A percentile compares a stretch with the other conserved stretches of the same genome.
These are phyloP conservation scores for Philhelius pedissequus DNA, from an alignment of 2,888 invertebrate genomes.

Conservation along the genomic window DNA sequence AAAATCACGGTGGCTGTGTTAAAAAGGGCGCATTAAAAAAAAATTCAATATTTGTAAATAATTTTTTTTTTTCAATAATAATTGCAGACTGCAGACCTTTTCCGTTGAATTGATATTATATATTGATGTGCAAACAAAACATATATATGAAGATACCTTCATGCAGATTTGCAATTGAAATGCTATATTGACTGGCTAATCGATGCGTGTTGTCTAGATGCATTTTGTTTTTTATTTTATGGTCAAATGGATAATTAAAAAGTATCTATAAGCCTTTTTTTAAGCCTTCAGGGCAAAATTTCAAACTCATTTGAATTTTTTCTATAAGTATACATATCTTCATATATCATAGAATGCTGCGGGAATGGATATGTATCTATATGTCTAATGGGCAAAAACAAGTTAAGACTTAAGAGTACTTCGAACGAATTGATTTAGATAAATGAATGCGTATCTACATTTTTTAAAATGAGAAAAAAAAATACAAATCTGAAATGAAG, in stretches of 20 bases:
- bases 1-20: conserved; percentile 6
- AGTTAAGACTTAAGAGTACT: not conserved
- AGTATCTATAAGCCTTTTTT: not conserved
- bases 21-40: not conserved
- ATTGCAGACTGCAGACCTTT: conserved; percentile 12
- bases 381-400: not conserved
- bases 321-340: not conserved
- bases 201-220: conserved; percentile 21
- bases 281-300: not conserved
- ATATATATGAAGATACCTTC: not conserved
- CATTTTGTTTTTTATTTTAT: conserved; percentile 11
- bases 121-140: not conserved
- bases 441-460: not conserved
- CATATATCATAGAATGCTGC: not conserved
- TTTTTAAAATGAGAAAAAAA: not conserved
- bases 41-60: not conserved
- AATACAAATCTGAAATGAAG: not conserved
- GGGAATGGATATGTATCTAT: not conserved
- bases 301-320: not conserved
- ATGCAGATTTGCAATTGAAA: not conserved
- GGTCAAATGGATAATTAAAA: conserved; percentile 17
- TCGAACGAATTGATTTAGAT: not conserved
- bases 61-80: not conserved
- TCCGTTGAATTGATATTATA: not conserved
- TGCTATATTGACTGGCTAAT: not conserved